These are phyloP conservation scores for Pangasius macronema DNA, from an alignment of 2,797 vertebrate species.

Conservation along the genomic window DNA sequence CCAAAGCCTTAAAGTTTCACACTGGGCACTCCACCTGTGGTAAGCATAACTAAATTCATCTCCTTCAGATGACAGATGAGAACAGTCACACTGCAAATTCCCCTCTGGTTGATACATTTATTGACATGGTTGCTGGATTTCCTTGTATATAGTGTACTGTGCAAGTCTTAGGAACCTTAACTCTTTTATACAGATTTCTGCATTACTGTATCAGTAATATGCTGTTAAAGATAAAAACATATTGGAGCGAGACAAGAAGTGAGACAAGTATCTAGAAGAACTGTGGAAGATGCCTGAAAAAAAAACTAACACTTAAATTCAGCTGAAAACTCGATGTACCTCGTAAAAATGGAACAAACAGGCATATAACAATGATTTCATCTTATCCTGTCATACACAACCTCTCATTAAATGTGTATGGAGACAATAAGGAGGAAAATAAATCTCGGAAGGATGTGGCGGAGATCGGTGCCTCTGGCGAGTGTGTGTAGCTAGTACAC, in stretches of 20 bases:
- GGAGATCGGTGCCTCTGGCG: not conserved
- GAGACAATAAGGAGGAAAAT: not conserved
- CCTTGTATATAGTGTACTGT: not conserved
- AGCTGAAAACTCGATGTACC: not conserved
- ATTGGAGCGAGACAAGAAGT: not conserved
- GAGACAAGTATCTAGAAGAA: not conserved
- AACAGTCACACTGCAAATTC: not conserved
- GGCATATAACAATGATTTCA: not conserved
- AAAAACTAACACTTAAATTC: not conserved
- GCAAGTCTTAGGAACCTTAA: not conserved
- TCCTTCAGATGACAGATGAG: not conserved
- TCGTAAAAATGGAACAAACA: not conserved
- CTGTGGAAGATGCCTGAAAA: not conserved
- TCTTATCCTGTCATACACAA: not conserved
- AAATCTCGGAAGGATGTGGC: not conserved
- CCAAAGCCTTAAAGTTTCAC: not conserved
- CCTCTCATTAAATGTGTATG: not conserved
- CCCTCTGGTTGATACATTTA: constrained; percentile 12
- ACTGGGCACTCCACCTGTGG: not conserved
- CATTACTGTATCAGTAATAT: not conserved
- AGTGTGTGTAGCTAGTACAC: not conserved
- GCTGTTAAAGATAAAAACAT: constrained; percentile 17
- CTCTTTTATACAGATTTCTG: constrained; percentile 2
- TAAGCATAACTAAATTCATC: not conserved
- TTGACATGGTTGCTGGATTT: constrained; percentile 11